Base-by-base conservation (phyloP, 1,140 invertebrate genomes). In the Venturia canescens region DNA sequence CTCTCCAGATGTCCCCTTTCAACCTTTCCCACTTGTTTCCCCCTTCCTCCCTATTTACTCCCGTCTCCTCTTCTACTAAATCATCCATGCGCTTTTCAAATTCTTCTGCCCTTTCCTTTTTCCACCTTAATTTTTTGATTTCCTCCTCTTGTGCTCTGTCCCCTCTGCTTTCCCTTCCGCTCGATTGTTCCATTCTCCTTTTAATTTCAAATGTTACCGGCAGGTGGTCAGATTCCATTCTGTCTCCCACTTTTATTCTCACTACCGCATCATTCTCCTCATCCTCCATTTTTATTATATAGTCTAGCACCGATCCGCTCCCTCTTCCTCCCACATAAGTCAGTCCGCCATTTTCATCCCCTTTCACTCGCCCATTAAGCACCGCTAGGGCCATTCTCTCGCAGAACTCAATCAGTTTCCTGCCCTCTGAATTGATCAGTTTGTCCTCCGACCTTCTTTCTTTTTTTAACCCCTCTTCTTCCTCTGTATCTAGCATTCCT, bases 371-470 rank as follows among this genome's bases (percentile, higher is more conserved):
- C 9, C 71, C 79, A 23, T 80, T 80, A 0, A 80, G 38, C 9
- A 80, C 67, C 1, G 38, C 23, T 16, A 80, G 18, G 5, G 29
- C 80, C 9, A 50, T 26, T 50, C 76, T 63, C 9, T 76, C 71
- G 16, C 79, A 80, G 7, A 63, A 38, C 13, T 77, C 57, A 11
- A 72, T n/a, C 7, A 81, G 16, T 29, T 77, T 81, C 23, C 4
- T 75, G n/a, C 80, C 80, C 44, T 81, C 80, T 11, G 34, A 1
- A 23, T 81, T 81, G 23, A 77, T 16, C 60, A 21, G 11, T n/a
- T 15, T 53, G 15, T 79, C 78, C n/a, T 79, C 63, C 27, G 78
- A 79, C 50, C 1, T 69, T 27, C 78, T 69, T 70, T 23, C 34
- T 44, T 27, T 31, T 23, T 18, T n/a, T n/a, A 50, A 13, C 18